A percentile compares a stretch with the other conserved stretches of the same genome.
Conservation (phyloP, 2,113 vertebrate genomes). For the Lagopus leucura region DNA sequence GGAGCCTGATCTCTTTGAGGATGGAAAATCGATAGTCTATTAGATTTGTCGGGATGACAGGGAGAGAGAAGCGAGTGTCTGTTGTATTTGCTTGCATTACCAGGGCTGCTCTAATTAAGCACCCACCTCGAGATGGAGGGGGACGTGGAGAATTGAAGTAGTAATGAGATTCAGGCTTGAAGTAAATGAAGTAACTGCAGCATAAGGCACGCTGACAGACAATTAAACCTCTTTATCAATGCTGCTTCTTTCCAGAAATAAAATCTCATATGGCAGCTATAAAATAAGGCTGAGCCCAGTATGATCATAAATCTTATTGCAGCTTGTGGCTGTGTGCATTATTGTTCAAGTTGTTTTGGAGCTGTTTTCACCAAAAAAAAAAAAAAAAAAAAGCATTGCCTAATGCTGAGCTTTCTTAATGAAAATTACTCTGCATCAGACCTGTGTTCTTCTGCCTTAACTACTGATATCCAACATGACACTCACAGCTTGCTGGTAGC, state of each 20-base stretch:
- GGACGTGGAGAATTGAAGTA: conserved; percentile 77
- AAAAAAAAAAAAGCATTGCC: background rate
- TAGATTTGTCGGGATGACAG: conserved; percentile 85
- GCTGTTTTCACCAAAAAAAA: conserved; percentile 10
- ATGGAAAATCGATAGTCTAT: conserved; percentile 98
- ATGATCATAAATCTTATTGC: conserved; percentile 40
- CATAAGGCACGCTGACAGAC: conserved; percentile 82
- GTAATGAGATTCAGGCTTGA: conserved; percentile 82
- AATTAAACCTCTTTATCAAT: conserved; percentile 85
- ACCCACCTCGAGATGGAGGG: conserved; percentile 69
- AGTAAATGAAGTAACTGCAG: conserved; percentile 80
- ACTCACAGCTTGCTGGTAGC: background rate
- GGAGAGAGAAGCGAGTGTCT: background rate
- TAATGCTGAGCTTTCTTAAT: conserved; percentile 7
- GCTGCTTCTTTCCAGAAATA: conserved; percentile 75
- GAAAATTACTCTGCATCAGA: background rate
- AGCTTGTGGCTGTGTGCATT: background rate
- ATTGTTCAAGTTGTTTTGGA: background rate
- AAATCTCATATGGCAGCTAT: conserved; percentile 71
- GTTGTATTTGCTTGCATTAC: conserved; percentile 65
- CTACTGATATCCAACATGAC: background rate
- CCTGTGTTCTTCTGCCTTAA: background rate
- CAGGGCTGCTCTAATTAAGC: conserved; percentile 79
- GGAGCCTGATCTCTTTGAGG: conserved; percentile 83
- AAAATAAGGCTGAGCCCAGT: conserved; percentile 51